These are phyloP conservation scores for Callithrix jacchus DNA, from an alignment of 2,113 vertebrate species.

Conservation along the genomic window DNA sequence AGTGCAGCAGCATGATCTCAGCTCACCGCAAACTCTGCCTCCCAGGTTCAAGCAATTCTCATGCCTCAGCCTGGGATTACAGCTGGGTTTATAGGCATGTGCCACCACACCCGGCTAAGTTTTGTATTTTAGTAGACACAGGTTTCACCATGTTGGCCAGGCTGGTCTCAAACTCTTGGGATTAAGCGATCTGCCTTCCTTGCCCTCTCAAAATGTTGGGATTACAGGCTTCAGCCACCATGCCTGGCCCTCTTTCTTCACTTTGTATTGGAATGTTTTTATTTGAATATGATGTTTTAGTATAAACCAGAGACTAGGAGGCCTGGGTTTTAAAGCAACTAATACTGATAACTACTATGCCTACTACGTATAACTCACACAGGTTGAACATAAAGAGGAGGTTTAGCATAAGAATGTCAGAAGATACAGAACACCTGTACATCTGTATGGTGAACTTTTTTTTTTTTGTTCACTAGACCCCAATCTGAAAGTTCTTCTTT, in stretches of 20 bases:
- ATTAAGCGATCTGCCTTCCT: too few species aligned
- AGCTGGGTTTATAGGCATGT: too few species aligned
- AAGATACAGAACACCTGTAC: neutral
- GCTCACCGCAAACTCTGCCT: too few species aligned
- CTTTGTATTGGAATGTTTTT: neutral
- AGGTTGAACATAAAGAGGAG: neutral
- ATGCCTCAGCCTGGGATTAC: too few species aligned
- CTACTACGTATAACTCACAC: neutral
- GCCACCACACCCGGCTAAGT: too few species aligned
- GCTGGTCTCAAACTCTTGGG: too few species aligned
- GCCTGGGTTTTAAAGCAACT: neutral
- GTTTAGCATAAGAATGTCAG: neutral
- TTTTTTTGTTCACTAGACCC: neutral
- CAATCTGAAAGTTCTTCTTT: neutral
- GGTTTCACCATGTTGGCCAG: too few species aligned
- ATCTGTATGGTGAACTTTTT: neutral
- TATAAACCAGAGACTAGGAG: neutral
- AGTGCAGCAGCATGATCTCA: too few species aligned
- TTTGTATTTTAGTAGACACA: too few species aligned
- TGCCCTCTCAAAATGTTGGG: too few species aligned
- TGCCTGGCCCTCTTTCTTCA: neutral
- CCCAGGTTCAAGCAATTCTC: too few species aligned
- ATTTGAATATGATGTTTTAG: neutral
- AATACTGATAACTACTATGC: neutral
- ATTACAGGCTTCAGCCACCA: too few species aligned